Evolutionary conservation across 2,113 vertebrate genomes (phyloP).

Genomic region (Semnopithecus entellus): DNA sequence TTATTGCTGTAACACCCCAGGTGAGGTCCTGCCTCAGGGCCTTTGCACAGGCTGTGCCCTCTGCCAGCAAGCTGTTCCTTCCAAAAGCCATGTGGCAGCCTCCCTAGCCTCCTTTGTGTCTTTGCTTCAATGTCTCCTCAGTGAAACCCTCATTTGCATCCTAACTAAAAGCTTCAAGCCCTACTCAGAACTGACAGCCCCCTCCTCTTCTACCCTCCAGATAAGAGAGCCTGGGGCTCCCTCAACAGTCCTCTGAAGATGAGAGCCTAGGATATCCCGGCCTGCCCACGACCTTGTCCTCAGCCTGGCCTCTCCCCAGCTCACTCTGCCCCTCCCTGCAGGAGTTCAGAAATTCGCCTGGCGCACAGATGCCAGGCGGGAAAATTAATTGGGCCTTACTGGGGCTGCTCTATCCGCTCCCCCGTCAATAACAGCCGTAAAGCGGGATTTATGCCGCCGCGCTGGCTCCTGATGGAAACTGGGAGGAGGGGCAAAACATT

Average conservation of each 20-base stretch:
- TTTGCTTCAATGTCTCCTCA: background rate
- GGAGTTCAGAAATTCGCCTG: constrained; percentile 1
- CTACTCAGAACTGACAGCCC: background rate
- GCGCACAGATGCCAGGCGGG: constrained; percentile 59
- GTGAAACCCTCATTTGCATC: background rate
- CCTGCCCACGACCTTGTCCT: constrained; percentile 63
- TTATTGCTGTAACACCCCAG: rapidly evolving
- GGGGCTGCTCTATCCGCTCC: background rate
- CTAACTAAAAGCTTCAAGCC: background rate
- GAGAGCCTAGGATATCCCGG: background rate
- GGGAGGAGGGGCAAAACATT: constrained; percentile 17
- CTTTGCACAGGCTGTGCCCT: background rate
- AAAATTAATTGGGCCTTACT: constrained; percentile 62
- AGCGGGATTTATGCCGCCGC: constrained; percentile 64
- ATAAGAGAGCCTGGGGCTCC: background rate
- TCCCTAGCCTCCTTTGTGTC: background rate
- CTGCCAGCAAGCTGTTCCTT: background rate
- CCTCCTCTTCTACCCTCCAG: background rate
- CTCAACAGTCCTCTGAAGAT: background rate
- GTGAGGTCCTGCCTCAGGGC: background rate
- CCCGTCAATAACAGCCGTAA: constrained; percentile 55
- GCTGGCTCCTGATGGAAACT: background rate
- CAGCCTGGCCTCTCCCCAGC: constrained; percentile 19
- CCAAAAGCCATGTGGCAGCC: background rate
- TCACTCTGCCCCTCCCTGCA: background rate